Conservation (phyloP, 2,797 vertebrate genomes). For the Chrysocyon brachyurus region DNA sequence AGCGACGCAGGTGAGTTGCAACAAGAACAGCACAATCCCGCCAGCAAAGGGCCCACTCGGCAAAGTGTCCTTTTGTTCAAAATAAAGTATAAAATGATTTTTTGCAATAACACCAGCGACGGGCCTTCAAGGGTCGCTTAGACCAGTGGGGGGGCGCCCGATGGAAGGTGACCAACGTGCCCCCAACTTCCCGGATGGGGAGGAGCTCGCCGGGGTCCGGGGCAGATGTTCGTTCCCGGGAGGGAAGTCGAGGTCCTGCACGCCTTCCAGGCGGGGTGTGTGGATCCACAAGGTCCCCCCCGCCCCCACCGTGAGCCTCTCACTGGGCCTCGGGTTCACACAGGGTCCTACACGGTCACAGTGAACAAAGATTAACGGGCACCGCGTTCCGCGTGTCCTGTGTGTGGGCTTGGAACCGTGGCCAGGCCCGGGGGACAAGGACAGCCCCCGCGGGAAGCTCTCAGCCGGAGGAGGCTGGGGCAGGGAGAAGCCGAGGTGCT, state of each 20-base stretch:
- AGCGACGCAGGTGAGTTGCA: background rate
- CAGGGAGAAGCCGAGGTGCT: background rate
- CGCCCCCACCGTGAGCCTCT: background rate
- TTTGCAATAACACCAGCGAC: accelerated
- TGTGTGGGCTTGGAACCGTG: accelerated
- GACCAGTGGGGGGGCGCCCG: background rate
- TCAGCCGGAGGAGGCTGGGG: background rate
- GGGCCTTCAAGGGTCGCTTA: background rate
- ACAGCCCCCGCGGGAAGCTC: background rate
- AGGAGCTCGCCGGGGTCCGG: accelerated
- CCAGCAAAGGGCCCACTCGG: background rate
- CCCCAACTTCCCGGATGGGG: accelerated
- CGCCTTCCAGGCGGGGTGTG: background rate
- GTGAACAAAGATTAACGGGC: background rate
- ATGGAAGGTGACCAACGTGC: accelerated
- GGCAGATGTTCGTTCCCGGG: background rate
- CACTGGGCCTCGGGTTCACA: background rate
- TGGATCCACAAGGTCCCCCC: no score
- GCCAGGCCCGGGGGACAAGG: no score
- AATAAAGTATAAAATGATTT: background rate
- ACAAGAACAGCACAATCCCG: background rate
- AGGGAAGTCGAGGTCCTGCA: background rate
- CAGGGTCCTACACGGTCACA: background rate
- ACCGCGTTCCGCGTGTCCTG: background rate
- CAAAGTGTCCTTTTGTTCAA: background rate